Conservation (phyloP, 2,797 vertebrate species). For the Tenualosa ilisha region DNA sequence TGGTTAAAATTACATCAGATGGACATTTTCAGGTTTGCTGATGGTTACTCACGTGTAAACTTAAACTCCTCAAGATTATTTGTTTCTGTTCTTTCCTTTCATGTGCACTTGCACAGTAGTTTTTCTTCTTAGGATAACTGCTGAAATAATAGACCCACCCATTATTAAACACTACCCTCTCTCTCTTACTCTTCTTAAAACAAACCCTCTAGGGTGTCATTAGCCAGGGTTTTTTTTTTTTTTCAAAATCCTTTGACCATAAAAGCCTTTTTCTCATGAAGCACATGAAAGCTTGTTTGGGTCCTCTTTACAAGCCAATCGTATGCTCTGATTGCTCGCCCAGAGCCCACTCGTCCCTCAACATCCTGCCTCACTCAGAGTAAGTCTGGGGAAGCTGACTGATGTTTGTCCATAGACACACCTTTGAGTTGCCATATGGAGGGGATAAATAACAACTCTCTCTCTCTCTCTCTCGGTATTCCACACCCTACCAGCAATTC, state of each 20-base stretch:
- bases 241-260: neutral
- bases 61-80: neutral
- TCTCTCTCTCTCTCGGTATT: neutral
- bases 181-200: neutral
- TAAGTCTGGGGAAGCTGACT: neutral
- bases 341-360: neutral
- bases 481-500: neutral
- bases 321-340: neutral
- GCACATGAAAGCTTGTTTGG: neutral
- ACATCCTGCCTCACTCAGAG: neutral
- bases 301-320: neutral
- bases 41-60: too few relatives aligned
- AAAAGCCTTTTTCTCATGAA: neutral
- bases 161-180: neutral
- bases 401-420: neutral
- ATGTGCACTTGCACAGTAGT: neutral
- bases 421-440: neutral
- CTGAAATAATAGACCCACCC: neutral
- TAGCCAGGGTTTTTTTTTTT: neutral
- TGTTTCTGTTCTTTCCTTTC: neutral
- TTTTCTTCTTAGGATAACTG: neutral
- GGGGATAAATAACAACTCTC: neutral
- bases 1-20: too few relatives aligned
- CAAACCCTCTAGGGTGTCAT: neutral
- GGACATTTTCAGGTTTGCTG: too few relatives aligned